These are phyloP conservation scores for Vulpes vulpes DNA, from an alignment of 2,113 vertebrate genomes.

Conservation along the genomic window DNA sequence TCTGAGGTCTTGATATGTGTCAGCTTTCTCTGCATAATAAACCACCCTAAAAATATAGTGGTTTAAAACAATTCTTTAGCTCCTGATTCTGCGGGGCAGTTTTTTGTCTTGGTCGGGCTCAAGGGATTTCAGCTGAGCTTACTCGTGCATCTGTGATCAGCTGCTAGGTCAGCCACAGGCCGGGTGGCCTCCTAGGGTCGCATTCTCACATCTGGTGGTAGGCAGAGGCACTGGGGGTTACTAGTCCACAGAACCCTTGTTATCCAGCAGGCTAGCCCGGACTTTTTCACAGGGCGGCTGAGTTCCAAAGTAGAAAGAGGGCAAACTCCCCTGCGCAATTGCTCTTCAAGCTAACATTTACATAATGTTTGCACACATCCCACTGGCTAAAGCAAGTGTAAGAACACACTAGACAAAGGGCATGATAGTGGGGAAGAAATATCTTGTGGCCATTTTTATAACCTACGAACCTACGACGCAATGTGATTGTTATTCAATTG, in stretches of 20 bases:
- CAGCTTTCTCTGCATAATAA: background rate
- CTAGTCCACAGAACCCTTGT: background rate
- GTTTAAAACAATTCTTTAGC: background rate
- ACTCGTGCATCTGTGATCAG: background rate
- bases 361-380: background rate
- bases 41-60: constrained; percentile 24
- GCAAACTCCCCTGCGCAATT: background rate
- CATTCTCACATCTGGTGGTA: background rate
- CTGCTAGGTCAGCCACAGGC: background rate
- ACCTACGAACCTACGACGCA: background rate
- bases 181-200: background rate
- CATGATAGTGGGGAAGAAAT: background rate
- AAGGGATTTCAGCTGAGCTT: background rate
- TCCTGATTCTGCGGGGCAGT: background rate
- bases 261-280: background rate
- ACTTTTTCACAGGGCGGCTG: background rate
- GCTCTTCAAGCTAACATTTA: background rate
- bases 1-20: background rate
- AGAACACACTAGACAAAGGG: background rate
- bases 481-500: background rate
- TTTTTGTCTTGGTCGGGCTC: background rate
- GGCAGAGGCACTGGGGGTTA: background rate
- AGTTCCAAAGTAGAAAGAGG: constrained; percentile 5
- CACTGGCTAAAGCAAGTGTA: background rate
- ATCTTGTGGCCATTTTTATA: background rate